Base-by-base conservation (phyloP, 2,888 invertebrate genomes). In the Drosophila vallismaia region DNA sequence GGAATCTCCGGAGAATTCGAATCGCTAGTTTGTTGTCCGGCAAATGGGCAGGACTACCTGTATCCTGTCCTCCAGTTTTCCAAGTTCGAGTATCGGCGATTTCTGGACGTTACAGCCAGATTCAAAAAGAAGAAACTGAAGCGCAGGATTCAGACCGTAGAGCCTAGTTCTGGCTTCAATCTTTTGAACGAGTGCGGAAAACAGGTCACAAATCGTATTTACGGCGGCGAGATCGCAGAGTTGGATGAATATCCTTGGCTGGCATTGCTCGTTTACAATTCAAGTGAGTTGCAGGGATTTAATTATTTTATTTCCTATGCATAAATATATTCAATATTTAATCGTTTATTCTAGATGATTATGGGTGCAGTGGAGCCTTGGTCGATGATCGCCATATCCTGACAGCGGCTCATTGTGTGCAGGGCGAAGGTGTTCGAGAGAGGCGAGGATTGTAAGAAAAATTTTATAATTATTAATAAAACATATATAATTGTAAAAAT, bases 191-290 rank as follows among this genome's bases (percentile, higher is more conserved):
- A 92, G 53, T 95, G 95, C 71, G 95, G 95, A 6, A 86, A 92
- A 19, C 92, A 92, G 38, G 92, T 92, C 50, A 93, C 92, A n/a
- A 93, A 94, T 86, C 92, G 93, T 51, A 93, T 95, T 51, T 93
- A 93, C 73, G 94, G 94, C 49, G 95, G 95, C 8, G 92, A 93
- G 58, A 91, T 93, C 46, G 94, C 94, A 0, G 94, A 94, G n/a
- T 81, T 94, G 4, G 94, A 94, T 59, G 94, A 94, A 80, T 94
- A 93, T 87, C 94, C 94, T 0, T 94, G 94, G 94, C 92, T 94
- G 92, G 93, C 93, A 0, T 76, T 94, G 24, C 73, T 94, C 54
- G 93, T 94, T 55, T 94, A 94, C 74, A 91, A 92, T 33, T 92
- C 93, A 71, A 89, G 94, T 93, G 85, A 86, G 90, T 88, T 5